phyloP scores from a whole-genome alignment of 2,113 vertebrate genomes.

The Toxotes jaculatrix region DNA sequence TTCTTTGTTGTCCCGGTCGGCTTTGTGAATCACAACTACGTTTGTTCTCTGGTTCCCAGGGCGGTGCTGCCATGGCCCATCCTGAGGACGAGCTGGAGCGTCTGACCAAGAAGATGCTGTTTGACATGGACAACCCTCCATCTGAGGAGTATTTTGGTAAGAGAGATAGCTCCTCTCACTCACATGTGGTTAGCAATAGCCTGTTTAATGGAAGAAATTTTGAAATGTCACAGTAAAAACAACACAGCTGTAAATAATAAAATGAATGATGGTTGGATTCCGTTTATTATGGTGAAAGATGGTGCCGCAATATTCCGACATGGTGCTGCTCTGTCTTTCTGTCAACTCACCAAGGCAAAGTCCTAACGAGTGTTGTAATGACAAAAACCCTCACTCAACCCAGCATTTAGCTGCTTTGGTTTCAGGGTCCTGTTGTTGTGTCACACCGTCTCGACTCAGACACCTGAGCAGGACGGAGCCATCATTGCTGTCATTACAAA shows the following conservation, averaged over 20 bases:
- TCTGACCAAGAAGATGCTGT: conserved; percentile 99
- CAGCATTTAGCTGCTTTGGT: neutral
- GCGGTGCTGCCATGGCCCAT: conserved; percentile 81
- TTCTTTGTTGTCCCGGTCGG: neutral
- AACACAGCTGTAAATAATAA: neutral
- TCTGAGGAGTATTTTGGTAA: conserved; percentile 97
- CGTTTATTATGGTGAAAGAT: neutral
- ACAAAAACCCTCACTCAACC: neutral
- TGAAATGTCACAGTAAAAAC: no score
- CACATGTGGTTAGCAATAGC: neutral
- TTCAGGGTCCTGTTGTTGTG: neutral
- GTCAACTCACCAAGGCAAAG: neutral
- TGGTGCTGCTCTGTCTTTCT: neutral
- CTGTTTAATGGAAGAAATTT: no score
- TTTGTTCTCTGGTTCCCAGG: conserved; percentile 71
- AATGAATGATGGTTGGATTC: neutral
- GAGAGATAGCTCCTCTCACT: conserved; percentile 4
- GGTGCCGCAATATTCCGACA: neutral
- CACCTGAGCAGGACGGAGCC: no score
- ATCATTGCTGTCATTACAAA: no score
- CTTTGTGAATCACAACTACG: conserved; percentile 20
- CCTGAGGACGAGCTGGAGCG: conserved; percentile 97
- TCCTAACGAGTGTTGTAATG: neutral
- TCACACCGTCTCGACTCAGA: neutral
- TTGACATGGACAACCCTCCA: conserved; percentile 97